phyloP scores from a whole-genome alignment of 2,888 invertebrate species.

The Tenthredo amoena region DNA sequence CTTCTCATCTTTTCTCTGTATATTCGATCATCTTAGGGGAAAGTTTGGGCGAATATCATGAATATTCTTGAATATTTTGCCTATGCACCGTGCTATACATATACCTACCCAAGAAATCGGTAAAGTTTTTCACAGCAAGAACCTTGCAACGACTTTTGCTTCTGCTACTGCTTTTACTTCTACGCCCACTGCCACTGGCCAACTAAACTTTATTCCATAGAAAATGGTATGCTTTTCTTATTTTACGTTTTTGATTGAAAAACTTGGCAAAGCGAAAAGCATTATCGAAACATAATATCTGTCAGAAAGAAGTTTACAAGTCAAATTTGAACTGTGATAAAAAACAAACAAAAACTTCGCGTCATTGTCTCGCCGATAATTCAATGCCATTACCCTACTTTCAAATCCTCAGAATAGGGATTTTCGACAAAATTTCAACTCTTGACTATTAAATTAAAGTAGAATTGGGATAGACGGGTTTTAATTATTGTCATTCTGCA shows the following conservation, averaged over 20 bases:
- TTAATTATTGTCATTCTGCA: not conserved
- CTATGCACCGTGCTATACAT: not conserved
- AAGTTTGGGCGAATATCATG: conserved; percentile 11
- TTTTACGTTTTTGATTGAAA: conserved; percentile 7
- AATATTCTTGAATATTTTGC: conserved; percentile 23
- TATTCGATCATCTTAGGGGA: not conserved
- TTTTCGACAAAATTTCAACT: not conserved
- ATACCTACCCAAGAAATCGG: not conserved
- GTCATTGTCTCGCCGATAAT: not conserved
- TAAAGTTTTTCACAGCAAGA: conserved; percentile 19
- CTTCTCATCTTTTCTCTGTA: not conserved
- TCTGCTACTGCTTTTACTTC: not conserved
- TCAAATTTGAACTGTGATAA: not conserved
- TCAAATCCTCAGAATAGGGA: not conserved
- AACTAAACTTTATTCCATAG: conserved; percentile 24
- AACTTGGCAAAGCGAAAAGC: not conserved
- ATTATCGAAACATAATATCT: conserved; percentile 10
- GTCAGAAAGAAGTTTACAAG: not conserved
- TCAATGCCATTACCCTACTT: not conserved
- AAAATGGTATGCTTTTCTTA: not conserved
- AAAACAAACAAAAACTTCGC: not conserved
- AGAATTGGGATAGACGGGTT: not conserved
- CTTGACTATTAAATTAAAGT: not conserved
- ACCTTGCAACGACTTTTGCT: not conserved
- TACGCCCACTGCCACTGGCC: not conserved